A percentile compares a stretch with the other conserved stretches of the same genome.
Conservation (phyloP, 2,888 invertebrate species). For the Dryobota labecula region DNA sequence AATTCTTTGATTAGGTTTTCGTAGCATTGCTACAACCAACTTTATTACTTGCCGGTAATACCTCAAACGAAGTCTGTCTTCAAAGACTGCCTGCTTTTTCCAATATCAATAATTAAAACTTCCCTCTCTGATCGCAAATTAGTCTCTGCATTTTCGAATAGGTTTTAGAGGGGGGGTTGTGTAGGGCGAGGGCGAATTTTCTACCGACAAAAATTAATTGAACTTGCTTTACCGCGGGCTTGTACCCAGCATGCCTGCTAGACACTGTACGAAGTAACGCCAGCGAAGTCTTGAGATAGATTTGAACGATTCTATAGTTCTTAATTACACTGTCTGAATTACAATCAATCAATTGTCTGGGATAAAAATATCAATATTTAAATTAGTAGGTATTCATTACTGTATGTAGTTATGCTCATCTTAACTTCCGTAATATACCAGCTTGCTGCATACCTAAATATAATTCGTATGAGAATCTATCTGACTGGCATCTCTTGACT, state of each 20-base stretch:
- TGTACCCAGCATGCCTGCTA: background rate
- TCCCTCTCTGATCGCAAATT: conserved; percentile 22
- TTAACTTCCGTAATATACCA: background rate
- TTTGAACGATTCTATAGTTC: background rate
- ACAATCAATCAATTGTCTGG: no score
- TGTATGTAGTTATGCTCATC: background rate
- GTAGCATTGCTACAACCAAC: background rate
- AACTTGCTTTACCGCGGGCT: background rate
- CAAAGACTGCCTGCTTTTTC: conserved; percentile 2
- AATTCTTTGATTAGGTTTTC: background rate
- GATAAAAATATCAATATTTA: no score
- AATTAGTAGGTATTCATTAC: background rate
- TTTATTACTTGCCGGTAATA: background rate
- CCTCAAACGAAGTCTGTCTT: background rate
- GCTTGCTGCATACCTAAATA: background rate
- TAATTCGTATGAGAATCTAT: background rate
- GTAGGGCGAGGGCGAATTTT: background rate
- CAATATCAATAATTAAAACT: background rate
- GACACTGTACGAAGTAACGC: background rate
- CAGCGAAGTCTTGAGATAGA: conserved; percentile 27
- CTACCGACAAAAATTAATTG: conserved; percentile 10
- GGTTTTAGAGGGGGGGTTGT: background rate
- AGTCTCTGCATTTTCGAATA: background rate
- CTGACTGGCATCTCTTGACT: no score
- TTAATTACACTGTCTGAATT: background rate